Conservation (phyloP, 2,888 invertebrate species). For the Sinotaia quadrata region DNA sequence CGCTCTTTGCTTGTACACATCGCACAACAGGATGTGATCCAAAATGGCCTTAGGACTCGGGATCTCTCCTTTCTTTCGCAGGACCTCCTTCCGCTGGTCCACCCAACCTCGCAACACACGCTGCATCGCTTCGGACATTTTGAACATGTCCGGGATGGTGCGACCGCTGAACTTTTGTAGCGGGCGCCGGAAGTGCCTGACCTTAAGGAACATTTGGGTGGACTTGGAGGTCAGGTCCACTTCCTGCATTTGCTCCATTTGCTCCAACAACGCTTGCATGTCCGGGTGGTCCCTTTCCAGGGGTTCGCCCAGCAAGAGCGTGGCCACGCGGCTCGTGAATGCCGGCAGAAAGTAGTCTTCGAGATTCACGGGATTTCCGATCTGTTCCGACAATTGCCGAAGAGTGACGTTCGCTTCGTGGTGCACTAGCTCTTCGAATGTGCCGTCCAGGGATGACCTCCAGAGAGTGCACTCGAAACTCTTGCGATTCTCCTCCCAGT, state of each 20-base stretch:
- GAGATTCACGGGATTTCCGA: slow-evolving; percentile 25
- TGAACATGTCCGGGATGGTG: slow-evolving; percentile 28
- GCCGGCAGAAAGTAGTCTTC: slow-evolving; percentile 32
- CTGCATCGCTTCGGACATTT: slow-evolving; percentile 14
- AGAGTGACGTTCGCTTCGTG: slow-evolving; percentile 23
- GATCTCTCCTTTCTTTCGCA: neutral
- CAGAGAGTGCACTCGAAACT: slow-evolving; percentile 30
- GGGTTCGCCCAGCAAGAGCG: slow-evolving; percentile 32
- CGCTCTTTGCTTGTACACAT: slow-evolving; percentile 24
- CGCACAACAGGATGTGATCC: slow-evolving; percentile 28
- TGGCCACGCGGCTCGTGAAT: slow-evolving; percentile 30
- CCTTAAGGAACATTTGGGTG: slow-evolving; percentile 34
- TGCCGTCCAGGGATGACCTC: slow-evolving; percentile 20
- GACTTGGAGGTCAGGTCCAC: slow-evolving; percentile 35
- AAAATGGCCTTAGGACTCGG: slow-evolving; percentile 26
- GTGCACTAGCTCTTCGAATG: slow-evolving; percentile 30
- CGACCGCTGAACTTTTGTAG: slow-evolving; percentile 17
- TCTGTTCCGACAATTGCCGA: neutral
- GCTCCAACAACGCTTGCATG: slow-evolving; percentile 20
- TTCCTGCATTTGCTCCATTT: slow-evolving; percentile 32
- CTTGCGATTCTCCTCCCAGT: slow-evolving; percentile 37
- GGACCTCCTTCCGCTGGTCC: neutral
- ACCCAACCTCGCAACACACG: slow-evolving; percentile 3
- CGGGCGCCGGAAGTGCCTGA: slow-evolving; percentile 16
- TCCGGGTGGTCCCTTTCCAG: slow-evolving; percentile 26